Conservation (phyloP, 2,888 invertebrate genomes). For the Nemapogon koenigi region DNA sequence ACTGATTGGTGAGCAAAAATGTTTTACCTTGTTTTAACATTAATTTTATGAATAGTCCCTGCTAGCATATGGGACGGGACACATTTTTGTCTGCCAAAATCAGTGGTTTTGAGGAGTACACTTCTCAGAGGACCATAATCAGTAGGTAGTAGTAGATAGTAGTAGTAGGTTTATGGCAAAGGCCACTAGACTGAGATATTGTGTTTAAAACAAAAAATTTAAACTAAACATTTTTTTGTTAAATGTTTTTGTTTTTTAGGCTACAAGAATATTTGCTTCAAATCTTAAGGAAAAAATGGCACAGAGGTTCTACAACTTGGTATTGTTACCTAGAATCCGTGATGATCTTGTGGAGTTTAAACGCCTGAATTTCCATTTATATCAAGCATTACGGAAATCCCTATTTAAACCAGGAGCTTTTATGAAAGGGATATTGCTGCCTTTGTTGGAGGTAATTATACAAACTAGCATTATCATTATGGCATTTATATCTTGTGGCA, state of each 20-base stretch:
- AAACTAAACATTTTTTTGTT: too few relatives aligned
- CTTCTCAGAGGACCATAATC: too few relatives aligned
- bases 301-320: constrained; percentile 91
- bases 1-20: too few relatives aligned
- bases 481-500: neutral
- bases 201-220: too few relatives aligned
- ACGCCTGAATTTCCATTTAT: constrained; percentile 93
- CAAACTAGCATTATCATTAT: neutral
- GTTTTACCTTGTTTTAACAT: too few relatives aligned
- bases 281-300: constrained; percentile 96
- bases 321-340: constrained; percentile 89
- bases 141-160: too few relatives aligned
- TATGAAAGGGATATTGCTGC: constrained; percentile 89
- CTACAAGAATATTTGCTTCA: constrained; percentile 95
- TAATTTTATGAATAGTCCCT: too few relatives aligned
- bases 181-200: too few relatives aligned
- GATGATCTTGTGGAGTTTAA: constrained; percentile 97
- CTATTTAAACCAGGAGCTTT: constrained; percentile 97
- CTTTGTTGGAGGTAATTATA: constrained; percentile 66
- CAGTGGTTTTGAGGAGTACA: too few relatives aligned
- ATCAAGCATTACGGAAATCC: constrained; percentile 90
- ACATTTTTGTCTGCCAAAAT: too few relatives aligned
- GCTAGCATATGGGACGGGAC: too few relatives aligned
- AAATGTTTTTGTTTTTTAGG: constrained; percentile 52
- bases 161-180: too few relatives aligned